Conservation (phyloP, 2,888 invertebrate species). For the Ctena decussata region DNA sequence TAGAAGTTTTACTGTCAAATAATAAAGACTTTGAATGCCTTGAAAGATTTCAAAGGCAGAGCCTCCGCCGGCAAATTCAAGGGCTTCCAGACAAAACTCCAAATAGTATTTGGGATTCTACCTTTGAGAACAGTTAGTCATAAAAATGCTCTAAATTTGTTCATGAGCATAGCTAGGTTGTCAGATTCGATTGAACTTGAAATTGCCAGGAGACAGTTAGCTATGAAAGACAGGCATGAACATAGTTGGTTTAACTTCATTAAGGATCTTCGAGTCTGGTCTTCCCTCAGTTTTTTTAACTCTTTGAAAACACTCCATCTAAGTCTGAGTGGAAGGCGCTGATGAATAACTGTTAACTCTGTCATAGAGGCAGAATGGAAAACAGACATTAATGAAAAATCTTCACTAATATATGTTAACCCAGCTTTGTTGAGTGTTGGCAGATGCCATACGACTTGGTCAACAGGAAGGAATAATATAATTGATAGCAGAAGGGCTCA, state of each 20-base stretch:
- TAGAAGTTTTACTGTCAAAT: background rate
- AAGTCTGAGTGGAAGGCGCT: too few relatives aligned
- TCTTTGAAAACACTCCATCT: background rate
- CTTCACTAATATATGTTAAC: conserved; percentile 5
- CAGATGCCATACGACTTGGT: background rate
- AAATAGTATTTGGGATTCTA: too few relatives aligned
- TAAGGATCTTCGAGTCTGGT: background rate
- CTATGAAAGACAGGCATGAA: too few relatives aligned
- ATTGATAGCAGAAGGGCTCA: background rate
- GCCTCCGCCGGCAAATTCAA: background rate
- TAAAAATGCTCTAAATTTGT: conserved; percentile 13
- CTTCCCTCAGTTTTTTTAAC: background rate
- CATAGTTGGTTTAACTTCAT: background rate
- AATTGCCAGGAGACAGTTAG: conserved; percentile 17
- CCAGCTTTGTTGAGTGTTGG: background rate
- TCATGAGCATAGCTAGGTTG: background rate
- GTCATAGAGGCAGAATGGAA: background rate
- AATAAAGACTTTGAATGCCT: background rate
- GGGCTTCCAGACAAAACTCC: conserved; percentile 16
- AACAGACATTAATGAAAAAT: background rate
- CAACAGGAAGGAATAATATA: background rate
- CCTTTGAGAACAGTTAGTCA: background rate
- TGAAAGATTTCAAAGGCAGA: background rate
- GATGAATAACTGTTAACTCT: too few relatives aligned
- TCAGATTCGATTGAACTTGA: background rate